Percentiles rank a stretch among this genome's conserved stretches.
phyloP scores from a whole-genome alignment of 2,888 invertebrate species.

The Palloptera scutellata region DNA sequence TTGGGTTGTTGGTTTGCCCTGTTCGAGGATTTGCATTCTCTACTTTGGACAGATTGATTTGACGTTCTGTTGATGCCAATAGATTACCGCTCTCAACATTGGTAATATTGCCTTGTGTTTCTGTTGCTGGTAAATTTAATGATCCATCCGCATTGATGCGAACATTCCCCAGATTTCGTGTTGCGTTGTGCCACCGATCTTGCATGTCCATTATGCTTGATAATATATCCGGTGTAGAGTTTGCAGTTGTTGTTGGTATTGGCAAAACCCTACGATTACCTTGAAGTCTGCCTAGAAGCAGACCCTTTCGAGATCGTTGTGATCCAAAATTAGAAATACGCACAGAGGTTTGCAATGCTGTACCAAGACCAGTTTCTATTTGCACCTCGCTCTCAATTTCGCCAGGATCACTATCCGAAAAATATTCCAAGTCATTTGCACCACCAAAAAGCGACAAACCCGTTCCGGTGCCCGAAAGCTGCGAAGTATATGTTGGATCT shows the following conservation, averaged over 20 bases:
- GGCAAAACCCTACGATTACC: slow-evolving; percentile 16
- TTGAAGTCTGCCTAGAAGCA: slow-evolving; percentile 49
- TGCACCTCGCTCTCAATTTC: slow-evolving; percentile 57
- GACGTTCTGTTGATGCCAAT: not conserved
- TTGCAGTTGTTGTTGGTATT: not conserved
- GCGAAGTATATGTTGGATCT: slow-evolving; percentile 44
- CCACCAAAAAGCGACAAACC: slow-evolving; percentile 74
- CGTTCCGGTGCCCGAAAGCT: slow-evolving; percentile 49
- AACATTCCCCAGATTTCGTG: slow-evolving; percentile 67
- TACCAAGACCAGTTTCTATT: slow-evolving; percentile 62
- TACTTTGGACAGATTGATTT: slow-evolving; percentile 5
- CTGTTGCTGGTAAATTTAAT: slow-evolving; percentile 64
- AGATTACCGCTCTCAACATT: slow-evolving; percentile 1
- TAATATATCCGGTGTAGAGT: slow-evolving; percentile 67
- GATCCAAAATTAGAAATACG: slow-evolving; percentile 53
- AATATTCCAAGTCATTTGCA: slow-evolving; percentile 75
- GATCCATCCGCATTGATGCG: slow-evolving; percentile 68
- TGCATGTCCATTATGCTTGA: slow-evolving; percentile 77
- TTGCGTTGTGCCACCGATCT: slow-evolving; percentile 74
- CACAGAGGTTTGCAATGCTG: slow-evolving; percentile 60
- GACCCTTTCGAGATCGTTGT: slow-evolving; percentile 51
- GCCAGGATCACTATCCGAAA: slow-evolving; percentile 67
- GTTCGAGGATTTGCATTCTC: not conserved
- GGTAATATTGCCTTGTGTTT: not conserved
- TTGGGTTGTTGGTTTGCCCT: slow-evolving; percentile 18